These are phyloP conservation scores for Dicyrtomina minuta DNA, from an alignment of 2,888 invertebrate genomes.

Conservation along the genomic window DNA sequence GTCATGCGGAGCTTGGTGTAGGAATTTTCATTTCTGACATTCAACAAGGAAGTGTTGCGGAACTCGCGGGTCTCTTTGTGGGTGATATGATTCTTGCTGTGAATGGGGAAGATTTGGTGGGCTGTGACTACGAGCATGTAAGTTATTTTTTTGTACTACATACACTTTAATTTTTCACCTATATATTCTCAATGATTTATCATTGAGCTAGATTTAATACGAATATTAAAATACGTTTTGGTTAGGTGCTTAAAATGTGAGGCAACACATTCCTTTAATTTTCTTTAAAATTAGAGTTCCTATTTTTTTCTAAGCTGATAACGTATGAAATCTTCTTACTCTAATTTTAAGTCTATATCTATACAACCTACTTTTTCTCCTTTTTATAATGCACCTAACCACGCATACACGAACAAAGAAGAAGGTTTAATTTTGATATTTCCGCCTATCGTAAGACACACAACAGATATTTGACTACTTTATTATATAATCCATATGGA, in stretches of 20 bases:
- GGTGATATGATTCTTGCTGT: conserved; percentile 97
- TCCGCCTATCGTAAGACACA: too few species aligned
- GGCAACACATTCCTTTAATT: background rate
- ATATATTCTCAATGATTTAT: background rate
- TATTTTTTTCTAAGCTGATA: too few species aligned
- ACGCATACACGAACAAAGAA: too few species aligned
- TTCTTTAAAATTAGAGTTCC: too few species aligned
- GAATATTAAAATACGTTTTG: background rate
- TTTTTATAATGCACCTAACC: too few species aligned
- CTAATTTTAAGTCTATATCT: too few species aligned
- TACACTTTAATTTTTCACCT: background rate
- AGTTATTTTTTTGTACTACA: conserved; percentile 55
- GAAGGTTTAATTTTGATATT: too few species aligned
- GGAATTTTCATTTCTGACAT: conserved; percentile 92
- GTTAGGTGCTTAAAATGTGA: background rate
- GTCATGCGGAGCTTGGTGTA: conserved; percentile 85
- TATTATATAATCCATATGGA: too few species aligned
- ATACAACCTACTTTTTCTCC: too few species aligned
- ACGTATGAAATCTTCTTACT: too few species aligned
- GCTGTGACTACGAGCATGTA: conserved; percentile 84
- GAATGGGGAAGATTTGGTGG: conserved; percentile 86
- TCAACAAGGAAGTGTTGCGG: conserved; percentile 84
- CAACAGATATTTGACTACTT: too few species aligned
- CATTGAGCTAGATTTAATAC: background rate
- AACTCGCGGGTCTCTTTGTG: conserved; percentile 88